phyloP scores from a whole-genome alignment of 2,797 vertebrate genomes.

The Chelon auratus region DNA sequence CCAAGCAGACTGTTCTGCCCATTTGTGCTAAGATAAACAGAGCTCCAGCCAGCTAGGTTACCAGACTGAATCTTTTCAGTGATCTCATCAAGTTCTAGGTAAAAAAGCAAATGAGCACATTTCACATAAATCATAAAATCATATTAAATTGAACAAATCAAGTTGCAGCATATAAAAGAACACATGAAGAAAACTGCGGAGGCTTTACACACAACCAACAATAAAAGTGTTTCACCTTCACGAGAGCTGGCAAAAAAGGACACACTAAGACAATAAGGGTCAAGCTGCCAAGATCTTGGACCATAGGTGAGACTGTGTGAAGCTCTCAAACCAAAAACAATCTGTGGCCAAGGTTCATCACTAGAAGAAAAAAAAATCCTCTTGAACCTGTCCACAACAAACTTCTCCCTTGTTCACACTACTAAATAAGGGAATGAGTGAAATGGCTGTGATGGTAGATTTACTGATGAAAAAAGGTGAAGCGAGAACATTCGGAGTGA shows the following conservation, averaged over 20 bases:
- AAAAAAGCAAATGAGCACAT: background rate
- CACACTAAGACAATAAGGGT: conserved; percentile 23
- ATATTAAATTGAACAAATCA: background rate
- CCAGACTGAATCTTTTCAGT: too few relatives aligned
- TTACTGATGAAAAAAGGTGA: conserved; percentile 82
- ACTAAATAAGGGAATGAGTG: conserved; percentile 53
- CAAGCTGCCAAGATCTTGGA: conserved; percentile 22
- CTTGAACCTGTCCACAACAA: conserved; percentile 57
- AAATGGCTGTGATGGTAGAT: conserved; percentile 78
- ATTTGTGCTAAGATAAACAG: background rate
- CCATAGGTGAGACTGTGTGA: conserved; percentile 15
- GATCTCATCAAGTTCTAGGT: too few relatives aligned
- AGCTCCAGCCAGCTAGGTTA: too few relatives aligned
- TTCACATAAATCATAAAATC: background rate
- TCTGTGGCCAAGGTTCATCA: conserved; percentile 33
- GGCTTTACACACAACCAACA: background rate
- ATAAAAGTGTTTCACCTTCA: background rate
- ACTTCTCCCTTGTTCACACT: conserved; percentile 39
- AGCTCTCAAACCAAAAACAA: conserved; percentile 35
- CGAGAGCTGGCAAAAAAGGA: conserved; percentile 2
- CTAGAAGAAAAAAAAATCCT: conserved; percentile 11
- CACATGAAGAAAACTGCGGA: background rate
- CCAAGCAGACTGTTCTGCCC: background rate
- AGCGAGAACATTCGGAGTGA: conserved; percentile 82
- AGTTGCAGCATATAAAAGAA: background rate